Evolutionary conservation across 2,888 invertebrate genomes (phyloP).

Genomic region (Lycia hirtaria): DNA sequence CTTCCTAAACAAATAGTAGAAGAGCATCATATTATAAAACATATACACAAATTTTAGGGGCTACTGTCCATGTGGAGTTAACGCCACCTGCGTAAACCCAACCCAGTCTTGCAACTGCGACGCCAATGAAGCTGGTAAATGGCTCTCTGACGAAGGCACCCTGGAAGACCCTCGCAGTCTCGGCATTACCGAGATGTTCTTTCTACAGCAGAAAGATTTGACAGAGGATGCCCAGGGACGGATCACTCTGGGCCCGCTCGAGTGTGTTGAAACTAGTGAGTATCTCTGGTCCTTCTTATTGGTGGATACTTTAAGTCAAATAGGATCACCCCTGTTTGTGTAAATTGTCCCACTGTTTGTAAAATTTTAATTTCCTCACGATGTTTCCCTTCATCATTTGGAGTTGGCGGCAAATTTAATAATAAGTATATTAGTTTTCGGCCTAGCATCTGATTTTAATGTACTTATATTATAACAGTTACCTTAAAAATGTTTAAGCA

Average conservation of each 20-base stretch:
- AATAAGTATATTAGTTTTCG: too few species aligned
- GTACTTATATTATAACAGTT: too few species aligned
- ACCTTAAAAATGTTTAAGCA: too few species aligned
- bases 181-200: slow-evolving; percentile 96
- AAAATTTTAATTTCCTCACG: too few species aligned
- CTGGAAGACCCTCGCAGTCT: slow-evolving; percentile 92
- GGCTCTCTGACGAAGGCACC: slow-evolving; percentile 95
- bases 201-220: slow-evolving; percentile 93
- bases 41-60: slow-evolving; percentile 80
- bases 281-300: slow-evolving; percentile 36
- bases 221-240: slow-evolving; percentile 93
- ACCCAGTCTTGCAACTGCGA: slow-evolving; percentile 96
- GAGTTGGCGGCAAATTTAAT: too few species aligned
- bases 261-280: slow-evolving; percentile 97
- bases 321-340: too few species aligned
- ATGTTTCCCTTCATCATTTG: too few species aligned
- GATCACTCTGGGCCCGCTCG: slow-evolving; percentile 95
- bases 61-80: slow-evolving; percentile 91
- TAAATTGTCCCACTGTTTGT: too few species aligned
- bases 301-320: not conserved
- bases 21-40: too few species aligned
- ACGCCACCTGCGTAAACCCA: slow-evolving; percentile 92
- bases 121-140: slow-evolving; percentile 91
- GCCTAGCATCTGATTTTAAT: too few species aligned
- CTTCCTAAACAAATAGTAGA: too few species aligned